A percentile compares a stretch with the other conserved stretches of the same genome.
These are phyloP conservation scores for Caloenas nicobarica DNA, from an alignment of 2,113 vertebrate species.

Conservation along the genomic window DNA sequence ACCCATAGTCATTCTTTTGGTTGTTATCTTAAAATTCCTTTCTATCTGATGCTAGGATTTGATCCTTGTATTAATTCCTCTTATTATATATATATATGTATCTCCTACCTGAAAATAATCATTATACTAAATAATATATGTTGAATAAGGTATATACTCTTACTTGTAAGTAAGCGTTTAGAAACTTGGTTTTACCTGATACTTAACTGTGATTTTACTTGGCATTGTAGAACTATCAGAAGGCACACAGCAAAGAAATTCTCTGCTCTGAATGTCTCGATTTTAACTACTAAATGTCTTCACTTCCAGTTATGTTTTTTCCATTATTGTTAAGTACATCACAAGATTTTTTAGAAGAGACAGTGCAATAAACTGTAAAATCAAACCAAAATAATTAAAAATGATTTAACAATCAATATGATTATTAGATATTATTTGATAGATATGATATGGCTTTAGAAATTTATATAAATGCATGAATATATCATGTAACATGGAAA, in stretches of 20 bases:
- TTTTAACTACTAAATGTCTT: not conserved
- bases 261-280: not conserved
- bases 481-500: not conserved
- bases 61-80: conserved; percentile 33
- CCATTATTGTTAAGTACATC: not conserved
- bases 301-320: not conserved
- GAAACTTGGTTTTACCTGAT: conserved; percentile 31
- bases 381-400: not conserved
- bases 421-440: not conserved
- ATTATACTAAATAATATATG: not conserved
- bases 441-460: not conserved
- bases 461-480: not conserved
- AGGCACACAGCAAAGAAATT: not conserved
- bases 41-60: conserved; percentile 52
- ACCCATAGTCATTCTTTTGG: conserved; percentile 60
- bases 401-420: not conserved
- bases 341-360: not conserved
- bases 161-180: not conserved
- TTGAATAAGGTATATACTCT: not conserved
- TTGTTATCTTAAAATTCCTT: conserved; percentile 50
- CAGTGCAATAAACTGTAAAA: not conserved
- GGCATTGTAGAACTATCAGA: not conserved
- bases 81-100: not conserved
- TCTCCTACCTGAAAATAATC: conserved; percentile 23
- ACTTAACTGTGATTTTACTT: conserved; percentile 18